Conservation (phyloP, 2,888 invertebrate genomes). For the Yponomeuta evonymella region DNA sequence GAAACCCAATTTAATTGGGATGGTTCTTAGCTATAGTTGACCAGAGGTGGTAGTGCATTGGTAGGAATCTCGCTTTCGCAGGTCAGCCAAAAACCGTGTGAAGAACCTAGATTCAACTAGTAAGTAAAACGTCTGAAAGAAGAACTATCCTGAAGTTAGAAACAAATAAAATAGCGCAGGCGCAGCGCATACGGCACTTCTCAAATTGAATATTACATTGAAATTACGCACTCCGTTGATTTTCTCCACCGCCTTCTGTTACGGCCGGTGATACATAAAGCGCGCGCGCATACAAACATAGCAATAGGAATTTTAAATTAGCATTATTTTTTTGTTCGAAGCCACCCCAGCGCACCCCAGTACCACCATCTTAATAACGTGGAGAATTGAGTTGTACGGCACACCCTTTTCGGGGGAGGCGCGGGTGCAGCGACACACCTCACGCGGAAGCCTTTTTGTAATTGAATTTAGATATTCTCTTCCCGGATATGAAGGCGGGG, state of each 20-base stretch:
- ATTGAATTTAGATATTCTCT: constrained; percentile 75
- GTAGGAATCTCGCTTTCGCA: too few species aligned
- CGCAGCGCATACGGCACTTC: constrained; percentile 57
- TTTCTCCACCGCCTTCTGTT: constrained; percentile 67
- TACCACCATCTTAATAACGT: constrained; percentile 68
- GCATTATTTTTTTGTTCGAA: constrained; percentile 72
- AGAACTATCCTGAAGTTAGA: too few species aligned
- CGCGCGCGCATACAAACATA: constrained; percentile 72
- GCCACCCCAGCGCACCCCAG: constrained; percentile 56
- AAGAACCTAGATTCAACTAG: too few species aligned
- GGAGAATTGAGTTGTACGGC: constrained; percentile 73
- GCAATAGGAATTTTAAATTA: constrained; percentile 75
- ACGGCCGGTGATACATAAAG: constrained; percentile 68
- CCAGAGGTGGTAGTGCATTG: too few species aligned
- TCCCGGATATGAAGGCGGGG: constrained; percentile 62
- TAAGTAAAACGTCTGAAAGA: too few species aligned
- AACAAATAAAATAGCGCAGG: constrained; percentile 57
- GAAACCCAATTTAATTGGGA: too few species aligned
- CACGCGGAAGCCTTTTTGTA: constrained; percentile 70
- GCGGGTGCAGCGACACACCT: constrained; percentile 70
- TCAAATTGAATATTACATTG: constrained; percentile 75
- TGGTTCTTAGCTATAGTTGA: too few species aligned
- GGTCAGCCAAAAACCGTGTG: too few species aligned
- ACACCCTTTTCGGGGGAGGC: constrained; percentile 69
- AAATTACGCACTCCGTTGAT: constrained; percentile 70